Percentiles rank a stretch among this genome's conserved stretches.
phyloP scores from a whole-genome alignment of 2,888 invertebrate species.

The Drosophila rubida region DNA sequence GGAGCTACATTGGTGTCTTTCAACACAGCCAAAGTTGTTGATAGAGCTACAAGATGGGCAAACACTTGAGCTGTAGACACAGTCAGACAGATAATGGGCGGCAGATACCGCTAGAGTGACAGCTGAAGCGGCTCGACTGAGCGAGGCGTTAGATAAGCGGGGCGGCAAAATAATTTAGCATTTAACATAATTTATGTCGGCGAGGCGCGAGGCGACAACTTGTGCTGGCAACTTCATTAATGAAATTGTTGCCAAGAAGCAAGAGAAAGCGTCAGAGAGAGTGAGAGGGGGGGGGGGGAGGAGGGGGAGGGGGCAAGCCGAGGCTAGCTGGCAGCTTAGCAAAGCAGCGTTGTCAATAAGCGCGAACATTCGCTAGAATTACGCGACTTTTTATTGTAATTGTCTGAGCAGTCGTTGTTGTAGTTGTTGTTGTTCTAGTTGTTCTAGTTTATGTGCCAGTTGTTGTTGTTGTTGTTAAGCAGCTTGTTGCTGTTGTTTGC shows the following conservation, averaged over 20 bases:
- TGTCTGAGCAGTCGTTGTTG: not conserved
- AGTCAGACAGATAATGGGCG: not conserved
- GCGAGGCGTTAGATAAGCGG: slow-evolving; percentile 6
- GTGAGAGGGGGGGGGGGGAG: not conserved
- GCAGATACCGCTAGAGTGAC: not conserved
- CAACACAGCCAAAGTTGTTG: not conserved
- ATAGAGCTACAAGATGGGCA: not conserved
- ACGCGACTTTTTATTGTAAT: not conserved
- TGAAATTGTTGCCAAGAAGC: slow-evolving; percentile 31
- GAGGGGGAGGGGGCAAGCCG: not conserved
- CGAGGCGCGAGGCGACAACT: slow-evolving; percentile 10
- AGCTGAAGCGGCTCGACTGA: not conserved
- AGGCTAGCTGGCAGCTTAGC: not conserved
- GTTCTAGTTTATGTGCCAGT: slow-evolving; percentile 36
- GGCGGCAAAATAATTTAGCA: slow-evolving; percentile 38
- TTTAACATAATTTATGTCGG: slow-evolving; percentile 42
- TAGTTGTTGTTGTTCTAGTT: slow-evolving; percentile 16
- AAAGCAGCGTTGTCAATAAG: not conserved
- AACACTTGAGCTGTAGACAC: not conserved
- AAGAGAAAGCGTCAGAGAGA: not conserved
- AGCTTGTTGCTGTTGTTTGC: slow-evolving; percentile 48
- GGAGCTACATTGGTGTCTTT: not conserved
- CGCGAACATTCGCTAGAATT: not conserved
- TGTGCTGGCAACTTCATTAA: slow-evolving; percentile 30
- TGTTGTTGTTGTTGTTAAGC: slow-evolving; percentile 13